Conservation (phyloP, 1,140 invertebrate genomes). For the Propsilocerus akamusi region DNA sequence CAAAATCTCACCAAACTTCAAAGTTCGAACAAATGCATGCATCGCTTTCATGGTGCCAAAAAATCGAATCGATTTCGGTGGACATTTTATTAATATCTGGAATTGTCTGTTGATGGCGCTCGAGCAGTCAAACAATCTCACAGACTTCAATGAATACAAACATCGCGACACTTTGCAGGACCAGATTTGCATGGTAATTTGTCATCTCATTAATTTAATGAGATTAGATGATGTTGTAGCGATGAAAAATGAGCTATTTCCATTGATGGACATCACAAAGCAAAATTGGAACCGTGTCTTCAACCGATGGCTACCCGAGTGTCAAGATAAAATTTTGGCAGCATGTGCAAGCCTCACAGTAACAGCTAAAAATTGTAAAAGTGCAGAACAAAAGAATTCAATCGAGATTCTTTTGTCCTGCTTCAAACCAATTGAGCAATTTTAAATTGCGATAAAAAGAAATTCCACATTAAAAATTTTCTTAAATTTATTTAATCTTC, state of each 20-base stretch:
- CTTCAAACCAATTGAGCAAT: neutral
- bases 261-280: constrained; percentile 12
- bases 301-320: constrained; percentile 17
- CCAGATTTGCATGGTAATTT: constrained; percentile 17
- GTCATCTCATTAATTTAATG: constrained; percentile 14
- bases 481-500: neutral
- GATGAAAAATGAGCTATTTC: constrained; percentile 9
- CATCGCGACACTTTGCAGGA: constrained; percentile 57
- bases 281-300: constrained; percentile 18
- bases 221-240: constrained; percentile 11
- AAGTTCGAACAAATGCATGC: constrained; percentile 63
- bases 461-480: neutral
- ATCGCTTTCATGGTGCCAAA: constrained; percentile 43
- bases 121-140: constrained; percentile 51
- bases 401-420: neutral
- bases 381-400: neutral
- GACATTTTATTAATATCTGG: constrained; percentile 42
- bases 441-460: neutral
- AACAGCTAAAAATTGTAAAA: neutral
- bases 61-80: constrained; percentile 35
- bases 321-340: neutral
- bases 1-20: constrained; percentile 36
- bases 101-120: constrained; percentile 43
- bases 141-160: constrained; percentile 60
- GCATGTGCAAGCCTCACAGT: neutral